phyloP scores from a whole-genome alignment of 2,113 vertebrate genomes.

The Nothobranchius kuhntae region DNA sequence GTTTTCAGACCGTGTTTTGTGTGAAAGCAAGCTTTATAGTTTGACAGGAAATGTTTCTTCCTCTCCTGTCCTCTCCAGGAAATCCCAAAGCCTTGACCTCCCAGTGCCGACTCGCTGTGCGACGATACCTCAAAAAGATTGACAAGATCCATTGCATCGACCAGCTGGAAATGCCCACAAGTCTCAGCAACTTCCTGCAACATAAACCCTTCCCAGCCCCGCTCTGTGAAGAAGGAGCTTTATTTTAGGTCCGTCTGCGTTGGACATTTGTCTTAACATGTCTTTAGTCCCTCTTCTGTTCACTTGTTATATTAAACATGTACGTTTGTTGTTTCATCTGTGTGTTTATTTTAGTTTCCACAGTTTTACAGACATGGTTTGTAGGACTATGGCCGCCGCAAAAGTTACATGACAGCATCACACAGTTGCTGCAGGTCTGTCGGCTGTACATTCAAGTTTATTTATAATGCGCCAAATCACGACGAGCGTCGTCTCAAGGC shows the following conservation, averaged over 20 bases:
- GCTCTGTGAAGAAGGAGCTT: conserved; percentile 30
- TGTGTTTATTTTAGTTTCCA: background rate
- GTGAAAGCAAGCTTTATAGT: too few relatives aligned
- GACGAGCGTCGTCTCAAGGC: too few relatives aligned
- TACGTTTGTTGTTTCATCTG: background rate
- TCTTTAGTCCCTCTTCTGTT: background rate
- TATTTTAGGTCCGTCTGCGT: background rate
- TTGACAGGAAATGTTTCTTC: too few relatives aligned
- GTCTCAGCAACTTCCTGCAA: conserved; percentile 72
- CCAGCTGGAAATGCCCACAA: conserved; percentile 82
- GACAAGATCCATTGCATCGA: conserved; percentile 66
- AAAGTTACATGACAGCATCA: too few relatives aligned
- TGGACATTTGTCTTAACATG: conserved; percentile 1
- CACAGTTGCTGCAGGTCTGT: too few relatives aligned
- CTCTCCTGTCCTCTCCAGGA: conserved; percentile 65
- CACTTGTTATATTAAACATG: background rate
- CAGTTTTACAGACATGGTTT: too few relatives aligned
- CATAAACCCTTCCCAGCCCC: conserved; percentile 43
- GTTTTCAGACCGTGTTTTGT: too few relatives aligned
- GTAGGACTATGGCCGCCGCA: too few relatives aligned
- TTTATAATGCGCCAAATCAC: too few relatives aligned
- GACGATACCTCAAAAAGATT: conserved; percentile 77
- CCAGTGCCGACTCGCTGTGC: conserved; percentile 84
- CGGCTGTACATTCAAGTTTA: too few relatives aligned
- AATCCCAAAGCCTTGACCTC: conserved; percentile 86